Conservation (phyloP, 2,888 invertebrate species). For the Boloria selene region DNA sequence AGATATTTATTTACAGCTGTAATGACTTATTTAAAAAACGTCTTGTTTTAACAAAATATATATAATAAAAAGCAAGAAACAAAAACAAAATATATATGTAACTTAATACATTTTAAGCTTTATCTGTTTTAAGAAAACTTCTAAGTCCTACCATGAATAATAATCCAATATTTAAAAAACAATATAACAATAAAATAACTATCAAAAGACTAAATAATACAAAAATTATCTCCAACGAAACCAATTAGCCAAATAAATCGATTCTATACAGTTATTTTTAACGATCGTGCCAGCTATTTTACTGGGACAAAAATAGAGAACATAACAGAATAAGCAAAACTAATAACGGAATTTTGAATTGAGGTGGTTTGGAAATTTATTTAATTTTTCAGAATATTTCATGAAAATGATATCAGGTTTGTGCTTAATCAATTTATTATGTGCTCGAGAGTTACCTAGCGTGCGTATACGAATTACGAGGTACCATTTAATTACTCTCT, state of each 20-base stretch:
- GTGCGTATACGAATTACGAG: constrained; percentile 43
- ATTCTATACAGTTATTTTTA: neutral
- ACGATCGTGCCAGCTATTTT: constrained; percentile 1
- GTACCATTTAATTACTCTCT: constrained; percentile 48
- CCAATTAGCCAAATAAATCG: neutral
- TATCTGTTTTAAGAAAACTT: too few species aligned
- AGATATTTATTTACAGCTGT: too few species aligned
- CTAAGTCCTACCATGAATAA: too few species aligned
- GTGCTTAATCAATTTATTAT: constrained; percentile 42
- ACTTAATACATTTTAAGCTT: too few species aligned
- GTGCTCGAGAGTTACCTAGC: constrained; percentile 41
- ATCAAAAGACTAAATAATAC: neutral
- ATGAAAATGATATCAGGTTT: constrained; percentile 34
- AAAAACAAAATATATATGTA: too few species aligned
- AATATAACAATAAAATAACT: too few species aligned
- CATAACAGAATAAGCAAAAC: constrained; percentile 10
- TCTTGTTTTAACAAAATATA: too few species aligned
- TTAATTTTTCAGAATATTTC: constrained; percentile 18
- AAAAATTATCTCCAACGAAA: neutral
- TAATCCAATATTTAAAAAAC: too few species aligned
- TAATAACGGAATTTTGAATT: constrained; percentile 11
- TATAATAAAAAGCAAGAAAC: too few species aligned
- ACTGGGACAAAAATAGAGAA: constrained; percentile 8
- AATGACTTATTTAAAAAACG: too few species aligned
- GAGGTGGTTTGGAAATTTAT: constrained; percentile 9